Percentiles rank a stretch among this genome's conserved stretches.
Conservation (phyloP, 2,797 vertebrate species). For the Phalanger gymnotis region DNA sequence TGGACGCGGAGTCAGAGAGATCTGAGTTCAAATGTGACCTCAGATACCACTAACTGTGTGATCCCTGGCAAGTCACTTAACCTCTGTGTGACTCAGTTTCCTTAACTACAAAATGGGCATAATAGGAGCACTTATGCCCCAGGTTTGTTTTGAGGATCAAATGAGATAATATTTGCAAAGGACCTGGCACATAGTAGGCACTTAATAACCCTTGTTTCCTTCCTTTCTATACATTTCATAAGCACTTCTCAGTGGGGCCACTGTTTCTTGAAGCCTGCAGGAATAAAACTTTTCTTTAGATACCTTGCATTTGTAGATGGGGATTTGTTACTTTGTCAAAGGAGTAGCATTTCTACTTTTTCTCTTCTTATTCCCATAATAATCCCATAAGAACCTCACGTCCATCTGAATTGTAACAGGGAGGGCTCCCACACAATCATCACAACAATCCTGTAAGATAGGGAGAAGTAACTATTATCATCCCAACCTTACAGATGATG, state of each 20-base stretch:
- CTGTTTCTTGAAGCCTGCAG: neutral
- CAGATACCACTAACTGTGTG: neutral
- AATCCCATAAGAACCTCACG: neutral
- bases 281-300: neutral
- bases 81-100: neutral
- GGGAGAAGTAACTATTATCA: neutral
- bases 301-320: neutral
- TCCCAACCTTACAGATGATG: neutral
- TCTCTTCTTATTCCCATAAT: neutral
- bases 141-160: neutral
- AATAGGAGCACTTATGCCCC: neutral
- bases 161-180: neutral
- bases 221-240: neutral
- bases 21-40: neutral
- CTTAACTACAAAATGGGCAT: neutral
- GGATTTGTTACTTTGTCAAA: rapidly evolving
- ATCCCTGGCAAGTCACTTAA: neutral
- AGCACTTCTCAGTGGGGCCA: neutral
- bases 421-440: neutral
- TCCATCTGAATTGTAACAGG: neutral
- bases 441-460: neutral
- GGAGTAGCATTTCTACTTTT: neutral
- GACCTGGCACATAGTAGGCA: neutral
- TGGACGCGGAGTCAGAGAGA: neutral
- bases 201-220: neutral